Percentiles rank a stretch among this genome's conserved stretches.
phyloP scores from a whole-genome alignment of 2,113 vertebrate genomes.

The Lontra canadensis region DNA sequence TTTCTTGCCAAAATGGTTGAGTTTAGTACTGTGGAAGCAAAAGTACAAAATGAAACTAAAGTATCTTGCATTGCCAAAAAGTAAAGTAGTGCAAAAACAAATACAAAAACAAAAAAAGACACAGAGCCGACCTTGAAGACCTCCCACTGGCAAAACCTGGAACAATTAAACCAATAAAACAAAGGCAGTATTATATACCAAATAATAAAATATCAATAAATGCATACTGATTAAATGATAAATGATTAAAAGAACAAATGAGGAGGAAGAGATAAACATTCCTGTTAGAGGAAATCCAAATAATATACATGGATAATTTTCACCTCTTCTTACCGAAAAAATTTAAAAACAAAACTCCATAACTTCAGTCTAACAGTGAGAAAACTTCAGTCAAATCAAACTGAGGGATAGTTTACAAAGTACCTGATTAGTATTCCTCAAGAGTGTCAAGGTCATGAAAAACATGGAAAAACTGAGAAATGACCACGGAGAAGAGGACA shows the following conservation, averaged over 20 bases:
- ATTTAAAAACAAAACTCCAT: not conserved
- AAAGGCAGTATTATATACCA: not conserved
- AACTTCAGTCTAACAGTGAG: not conserved
- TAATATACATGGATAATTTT: not conserved
- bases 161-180: not conserved
- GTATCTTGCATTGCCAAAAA: not conserved
- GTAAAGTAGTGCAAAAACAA: not conserved
- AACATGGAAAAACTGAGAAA: not conserved
- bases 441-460: not conserved
- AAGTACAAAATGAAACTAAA: not conserved
- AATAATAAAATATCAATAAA: not conserved
- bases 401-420: not conserved
- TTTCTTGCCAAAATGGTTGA: not conserved
- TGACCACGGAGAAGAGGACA: not conserved
- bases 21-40: not conserved
- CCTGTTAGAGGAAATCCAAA: not conserved
- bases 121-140: not conserved
- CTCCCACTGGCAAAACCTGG: not conserved
- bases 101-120: no score
- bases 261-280: not conserved
- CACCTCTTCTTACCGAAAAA: not conserved
- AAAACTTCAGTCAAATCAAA: not conserved
- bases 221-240: not conserved
- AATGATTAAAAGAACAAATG: not conserved
- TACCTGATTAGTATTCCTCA: not conserved